Percentiles rank a stretch among this genome's conserved stretches.
Evolutionary conservation across 2,113 vertebrate genomes (phyloP).

Genomic region (Alouatta palliata): DNA sequence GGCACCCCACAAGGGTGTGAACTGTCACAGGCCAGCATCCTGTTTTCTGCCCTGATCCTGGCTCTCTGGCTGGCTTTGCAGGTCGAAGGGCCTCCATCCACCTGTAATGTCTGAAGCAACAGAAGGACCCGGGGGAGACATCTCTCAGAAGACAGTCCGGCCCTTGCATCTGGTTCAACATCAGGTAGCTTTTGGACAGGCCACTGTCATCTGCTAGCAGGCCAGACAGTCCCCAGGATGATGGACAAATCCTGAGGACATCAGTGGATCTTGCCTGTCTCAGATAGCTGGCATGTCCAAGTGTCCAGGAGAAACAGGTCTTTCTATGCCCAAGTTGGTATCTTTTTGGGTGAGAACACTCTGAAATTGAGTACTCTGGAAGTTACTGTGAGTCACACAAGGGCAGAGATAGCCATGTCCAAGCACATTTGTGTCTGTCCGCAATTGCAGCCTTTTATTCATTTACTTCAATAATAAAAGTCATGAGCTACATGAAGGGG

Average conservation of each 20-base stretch:
- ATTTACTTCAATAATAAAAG: too few relatives aligned
- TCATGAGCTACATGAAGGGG: too few relatives aligned
- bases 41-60: neutral
- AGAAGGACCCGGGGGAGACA: slow-evolving; percentile 89
- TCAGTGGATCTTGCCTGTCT: neutral
- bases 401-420: too few relatives aligned
- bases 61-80: slow-evolving; percentile 75
- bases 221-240: neutral
- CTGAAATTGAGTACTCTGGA: too few relatives aligned
- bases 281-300: neutral
- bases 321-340: neutral
- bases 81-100: slow-evolving; percentile 97
- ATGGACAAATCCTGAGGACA: neutral
- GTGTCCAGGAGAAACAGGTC: too few relatives aligned
- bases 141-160: slow-evolving; percentile 95
- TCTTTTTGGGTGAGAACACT: too few relatives aligned
- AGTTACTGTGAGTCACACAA: too few relatives aligned
- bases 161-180: slow-evolving; percentile 96
- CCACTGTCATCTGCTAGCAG: neutral
- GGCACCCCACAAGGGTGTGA: neutral
- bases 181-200: slow-evolving; percentile 87
- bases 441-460: too few relatives aligned
- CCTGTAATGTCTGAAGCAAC: slow-evolving; percentile 96
- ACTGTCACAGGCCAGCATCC: fast-evolving
- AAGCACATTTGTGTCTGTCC: too few relatives aligned